phyloP scores from a whole-genome alignment of 2,113 vertebrate genomes.

The Amia ocellicauda region DNA sequence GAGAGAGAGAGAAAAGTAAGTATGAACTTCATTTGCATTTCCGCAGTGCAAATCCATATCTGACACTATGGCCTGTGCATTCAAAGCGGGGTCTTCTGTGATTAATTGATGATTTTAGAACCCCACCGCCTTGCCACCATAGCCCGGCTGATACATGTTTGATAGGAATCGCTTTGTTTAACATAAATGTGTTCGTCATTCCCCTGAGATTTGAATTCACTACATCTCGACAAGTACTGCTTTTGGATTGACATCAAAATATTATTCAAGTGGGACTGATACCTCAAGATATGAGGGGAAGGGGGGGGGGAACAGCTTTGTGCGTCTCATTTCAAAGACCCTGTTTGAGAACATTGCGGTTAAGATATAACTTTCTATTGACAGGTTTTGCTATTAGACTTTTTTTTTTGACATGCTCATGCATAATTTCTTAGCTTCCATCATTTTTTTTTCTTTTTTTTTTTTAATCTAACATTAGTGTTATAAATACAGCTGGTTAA shows the following conservation, averaged over 20 bases:
- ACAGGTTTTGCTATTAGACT: too few species aligned
- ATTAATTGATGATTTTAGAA: slow-evolving; percentile 29
- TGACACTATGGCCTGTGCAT: too few species aligned
- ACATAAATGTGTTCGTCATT: slow-evolving; percentile 35
- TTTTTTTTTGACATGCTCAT: slow-evolving; percentile 25
- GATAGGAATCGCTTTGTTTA: slow-evolving; percentile 29
- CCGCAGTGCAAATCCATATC: too few species aligned
- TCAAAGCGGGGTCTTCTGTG: slow-evolving; percentile 30
- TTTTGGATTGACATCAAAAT: slow-evolving; percentile 50
- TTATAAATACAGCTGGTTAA: slow-evolving; percentile 23
- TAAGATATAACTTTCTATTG: too few species aligned
- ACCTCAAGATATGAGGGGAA: slow-evolving; percentile 41
- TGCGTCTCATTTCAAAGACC: too few species aligned
- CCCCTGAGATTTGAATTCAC: slow-evolving; percentile 49
- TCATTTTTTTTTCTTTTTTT: slow-evolving; percentile 38
- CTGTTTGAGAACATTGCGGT: too few species aligned
- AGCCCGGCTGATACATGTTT: slow-evolving; percentile 13
- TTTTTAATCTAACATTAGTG: slow-evolving; percentile 8
- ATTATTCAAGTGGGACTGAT: slow-evolving; percentile 56
- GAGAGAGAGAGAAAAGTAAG: too few species aligned
- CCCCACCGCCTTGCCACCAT: slow-evolving; percentile 22
- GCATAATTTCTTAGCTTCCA: slow-evolving; percentile 34
- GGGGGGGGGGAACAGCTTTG: too few species aligned
- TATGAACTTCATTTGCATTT: too few species aligned
- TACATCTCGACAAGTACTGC: slow-evolving; percentile 20